Percentiles rank a stretch among this genome's conserved stretches.
phyloP scores from a whole-genome alignment of 1,140 invertebrate species.

The Manduca sexta region DNA sequence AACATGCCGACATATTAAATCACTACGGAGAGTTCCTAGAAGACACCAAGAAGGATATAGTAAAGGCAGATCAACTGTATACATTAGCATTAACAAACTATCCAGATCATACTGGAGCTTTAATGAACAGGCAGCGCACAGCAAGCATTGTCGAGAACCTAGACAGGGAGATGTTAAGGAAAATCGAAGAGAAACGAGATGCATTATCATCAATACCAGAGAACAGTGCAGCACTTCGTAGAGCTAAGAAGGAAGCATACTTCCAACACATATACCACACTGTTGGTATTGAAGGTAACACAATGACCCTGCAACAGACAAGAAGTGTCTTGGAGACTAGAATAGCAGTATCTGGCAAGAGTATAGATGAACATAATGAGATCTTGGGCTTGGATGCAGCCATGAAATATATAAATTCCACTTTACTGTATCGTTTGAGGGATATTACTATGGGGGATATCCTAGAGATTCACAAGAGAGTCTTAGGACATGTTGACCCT shows the following conservation, averaged over 20 bases:
- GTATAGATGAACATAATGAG: constrained; percentile 97
- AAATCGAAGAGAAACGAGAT: constrained; percentile 91
- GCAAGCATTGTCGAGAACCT: constrained; percentile 92
- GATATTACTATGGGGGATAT: constrained; percentile 89
- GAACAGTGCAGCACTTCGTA: constrained; percentile 82
- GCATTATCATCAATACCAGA: constrained; percentile 87
- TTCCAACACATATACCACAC: constrained; percentile 98
- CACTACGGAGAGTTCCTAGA: constrained; percentile 96
- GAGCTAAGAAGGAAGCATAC: constrained; percentile 95
- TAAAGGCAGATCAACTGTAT: constrained; percentile 93
- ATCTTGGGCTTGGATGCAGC: constrained; percentile 95
- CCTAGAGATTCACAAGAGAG: constrained; percentile 92
- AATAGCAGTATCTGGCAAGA: constrained; percentile 94
- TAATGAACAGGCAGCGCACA: constrained; percentile 88
- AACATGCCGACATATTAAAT: constrained; percentile 93
- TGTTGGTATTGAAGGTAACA: constrained; percentile 98
- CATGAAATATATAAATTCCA: constrained; percentile 96
- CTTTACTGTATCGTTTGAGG: constrained; percentile 84
- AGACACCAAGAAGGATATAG: constrained; percentile 87
- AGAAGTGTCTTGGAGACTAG: constrained; percentile 94
- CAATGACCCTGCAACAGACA: constrained; percentile 95
- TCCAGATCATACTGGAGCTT: constrained; percentile 86
- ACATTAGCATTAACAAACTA: constrained; percentile 84
- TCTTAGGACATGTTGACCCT: constrained; percentile 95
- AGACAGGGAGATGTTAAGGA: constrained; percentile 84